Base-by-base conservation (phyloP, 2,113 vertebrate species). In the Scomber japonicus region DNA sequence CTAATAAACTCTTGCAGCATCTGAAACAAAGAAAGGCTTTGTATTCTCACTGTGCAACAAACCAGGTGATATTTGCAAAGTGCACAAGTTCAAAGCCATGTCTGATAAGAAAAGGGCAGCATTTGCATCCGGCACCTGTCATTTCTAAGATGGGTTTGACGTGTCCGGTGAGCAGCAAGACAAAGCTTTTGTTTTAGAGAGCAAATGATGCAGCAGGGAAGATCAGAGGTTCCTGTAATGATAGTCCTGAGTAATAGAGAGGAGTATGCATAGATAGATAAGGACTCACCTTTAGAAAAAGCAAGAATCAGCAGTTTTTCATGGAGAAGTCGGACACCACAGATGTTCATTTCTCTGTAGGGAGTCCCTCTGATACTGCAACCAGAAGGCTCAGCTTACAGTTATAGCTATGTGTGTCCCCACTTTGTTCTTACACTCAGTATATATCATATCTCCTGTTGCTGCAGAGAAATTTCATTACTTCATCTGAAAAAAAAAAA, bases 51-150 rank as follows among this genome's bases (percentile, higher is more conserved):
- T 49, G 44, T 35, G 17, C 24, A 62, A 15, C 2, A 3, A 49
- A 30, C 21, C 21, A 44, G 5, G 31, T 77, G 81, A 61, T 86
- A 68, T 90, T 86, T 82, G 53, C 71, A 65, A 63, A 84, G 71
- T 50, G 27, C 77, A 71, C 53, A 51, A 9, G 45, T 59, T 48
- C 45, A 6, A 35, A 66, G 64, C 40, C 75, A 50, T 11, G 50
- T 69, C 71, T 73, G 62, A 71, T 27, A 82, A 60, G 35, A 50
- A 90, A 89, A 91, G 81, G 86, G 82, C 79, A 89, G 46, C 1
- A 82, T 93, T 90, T 88, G 77, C 86, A 91, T 91, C 71, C 12
- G 48, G 57, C 56, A 72, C 35, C 83, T 79, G 50, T 84, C 64
- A 66, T 66, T 27, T 88, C 83, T 13, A 45, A 72, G 63, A 40